Evolutionary conservation across 2,113 vertebrate species (phyloP).

Genomic region (Scytalopus superciliaris): DNA sequence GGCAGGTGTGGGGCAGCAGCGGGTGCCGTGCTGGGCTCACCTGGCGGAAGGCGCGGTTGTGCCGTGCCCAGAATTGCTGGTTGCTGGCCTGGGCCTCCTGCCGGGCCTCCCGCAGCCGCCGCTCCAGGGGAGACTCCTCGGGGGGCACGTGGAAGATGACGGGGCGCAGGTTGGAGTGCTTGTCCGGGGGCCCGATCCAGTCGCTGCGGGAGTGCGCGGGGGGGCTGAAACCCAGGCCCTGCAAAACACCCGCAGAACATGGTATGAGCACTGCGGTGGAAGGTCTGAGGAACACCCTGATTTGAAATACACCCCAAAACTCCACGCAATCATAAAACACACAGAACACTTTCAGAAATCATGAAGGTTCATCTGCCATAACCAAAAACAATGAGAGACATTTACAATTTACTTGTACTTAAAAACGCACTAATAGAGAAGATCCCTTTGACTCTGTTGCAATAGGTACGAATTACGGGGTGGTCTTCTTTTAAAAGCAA

Average conservation of each 20-base stretch:
- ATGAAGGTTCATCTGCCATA: too few relatives aligned
- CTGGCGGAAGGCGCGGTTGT: slow-evolving; percentile 86
- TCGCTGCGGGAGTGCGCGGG: slow-evolving; percentile 76
- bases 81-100: slow-evolving; percentile 92
- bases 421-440: neutral
- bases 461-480: neutral
- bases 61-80: slow-evolving; percentile 88
- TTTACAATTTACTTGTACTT: neutral
- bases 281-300: fast-evolving
- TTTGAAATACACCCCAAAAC: neutral
- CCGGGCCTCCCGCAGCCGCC: slow-evolving; percentile 80
- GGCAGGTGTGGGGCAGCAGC: fast-evolving
- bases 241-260: neutral
- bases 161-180: slow-evolving; percentile 87
- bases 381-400: fast-evolving
- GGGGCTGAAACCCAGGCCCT: slow-evolving; percentile 79
- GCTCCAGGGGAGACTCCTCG: slow-evolving; percentile 81
- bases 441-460: neutral
- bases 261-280: fast-evolving
- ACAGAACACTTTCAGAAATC: too few relatives aligned
- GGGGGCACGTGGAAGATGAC: slow-evolving; percentile 81
- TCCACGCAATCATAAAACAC: neutral
- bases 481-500: fast-evolving
- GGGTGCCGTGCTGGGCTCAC: neutral
- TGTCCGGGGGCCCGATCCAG: slow-evolving; percentile 94